A percentile compares a stretch with the other conserved stretches of the same genome.
These are phyloP conservation scores for Diadema setosum DNA, from an alignment of 35 echinoderm and acorn worm genomes.

Conservation along the genomic window DNA sequence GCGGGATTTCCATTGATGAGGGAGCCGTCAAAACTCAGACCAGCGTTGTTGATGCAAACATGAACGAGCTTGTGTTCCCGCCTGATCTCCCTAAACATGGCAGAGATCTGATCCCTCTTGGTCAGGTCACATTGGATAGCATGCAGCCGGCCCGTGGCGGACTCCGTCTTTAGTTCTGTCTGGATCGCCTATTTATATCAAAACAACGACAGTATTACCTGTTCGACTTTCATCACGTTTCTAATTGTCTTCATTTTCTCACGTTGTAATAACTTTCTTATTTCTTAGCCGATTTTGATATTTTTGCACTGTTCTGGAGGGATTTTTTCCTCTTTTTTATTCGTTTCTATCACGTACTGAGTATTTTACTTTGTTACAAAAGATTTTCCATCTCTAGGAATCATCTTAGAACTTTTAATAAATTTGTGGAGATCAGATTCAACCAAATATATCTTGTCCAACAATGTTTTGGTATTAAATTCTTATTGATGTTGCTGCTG, in stretches of 20 bases:
- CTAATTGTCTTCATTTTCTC: too few species aligned
- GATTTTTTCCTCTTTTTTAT: too few species aligned
- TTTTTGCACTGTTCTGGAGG: too few species aligned
- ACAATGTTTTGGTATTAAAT: neutral
- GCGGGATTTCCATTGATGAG: neutral
- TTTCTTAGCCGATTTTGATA: too few species aligned
- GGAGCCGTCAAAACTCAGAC: neutral
- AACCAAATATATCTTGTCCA: neutral
- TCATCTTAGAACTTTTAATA: neutral
- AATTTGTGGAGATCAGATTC: neutral
- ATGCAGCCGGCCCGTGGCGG: neutral
- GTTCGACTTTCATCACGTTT: too few species aligned
- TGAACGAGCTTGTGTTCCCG: neutral
- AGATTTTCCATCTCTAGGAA: neutral
- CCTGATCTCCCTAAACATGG: neutral
- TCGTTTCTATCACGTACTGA: too few species aligned
- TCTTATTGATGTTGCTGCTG: too few species aligned
- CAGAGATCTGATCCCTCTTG: neutral
- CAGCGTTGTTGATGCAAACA: neutral
- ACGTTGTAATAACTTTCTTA: too few species aligned
- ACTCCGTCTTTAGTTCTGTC: neutral
- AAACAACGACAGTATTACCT: neutral
- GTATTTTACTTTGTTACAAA: neutral
- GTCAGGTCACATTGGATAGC: neutral
- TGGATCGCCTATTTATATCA: neutral